Evolutionary conservation across 1,140 invertebrate species (phyloP).

Genomic region (Hyphantria cunea): DNA sequence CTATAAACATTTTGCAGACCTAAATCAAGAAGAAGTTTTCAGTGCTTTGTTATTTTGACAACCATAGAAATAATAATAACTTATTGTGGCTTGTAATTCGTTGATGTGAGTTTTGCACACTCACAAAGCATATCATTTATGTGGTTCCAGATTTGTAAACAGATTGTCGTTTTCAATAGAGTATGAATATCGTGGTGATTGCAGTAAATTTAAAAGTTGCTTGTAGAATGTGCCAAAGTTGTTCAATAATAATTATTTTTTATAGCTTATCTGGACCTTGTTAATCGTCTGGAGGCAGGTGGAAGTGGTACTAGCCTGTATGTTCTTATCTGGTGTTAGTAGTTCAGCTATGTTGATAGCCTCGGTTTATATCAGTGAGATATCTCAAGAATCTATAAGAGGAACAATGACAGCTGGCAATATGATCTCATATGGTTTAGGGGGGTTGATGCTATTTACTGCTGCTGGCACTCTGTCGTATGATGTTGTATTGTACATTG

Average conservation of each 20-base stretch:
- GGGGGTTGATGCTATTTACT: slow-evolving; percentile 52
- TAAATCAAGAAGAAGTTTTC: no score
- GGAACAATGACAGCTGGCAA: slow-evolving; percentile 51
- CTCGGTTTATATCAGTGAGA: slow-evolving; percentile 53
- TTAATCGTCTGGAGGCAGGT: slow-evolving; percentile 41
- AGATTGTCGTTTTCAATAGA: background rate
- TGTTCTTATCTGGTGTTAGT: slow-evolving; percentile 54
- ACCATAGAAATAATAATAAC: no score
- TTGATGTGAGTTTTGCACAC: no score
- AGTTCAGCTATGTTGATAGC: slow-evolving; percentile 44
- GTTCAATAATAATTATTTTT: slow-evolving; percentile 5
- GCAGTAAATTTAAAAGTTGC: background rate
- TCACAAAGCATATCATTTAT: no score
- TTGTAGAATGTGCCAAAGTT: background rate
- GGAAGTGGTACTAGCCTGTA: slow-evolving; percentile 44
- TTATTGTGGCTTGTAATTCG: no score
- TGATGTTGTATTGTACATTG: slow-evolving; percentile 49
- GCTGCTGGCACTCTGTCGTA: slow-evolving; percentile 52
- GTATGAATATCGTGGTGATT: background rate
- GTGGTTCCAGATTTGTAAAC: background rate
- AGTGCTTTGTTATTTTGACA: no score
- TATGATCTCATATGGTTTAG: slow-evolving; percentile 52
- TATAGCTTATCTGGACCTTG: slow-evolving; percentile 49
- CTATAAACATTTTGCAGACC: no score
- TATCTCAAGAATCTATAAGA: slow-evolving; percentile 56